These are phyloP conservation scores for Paramormyrops kingsleyae DNA, from an alignment of 2,113 vertebrate species.

Conservation along the genomic window DNA sequence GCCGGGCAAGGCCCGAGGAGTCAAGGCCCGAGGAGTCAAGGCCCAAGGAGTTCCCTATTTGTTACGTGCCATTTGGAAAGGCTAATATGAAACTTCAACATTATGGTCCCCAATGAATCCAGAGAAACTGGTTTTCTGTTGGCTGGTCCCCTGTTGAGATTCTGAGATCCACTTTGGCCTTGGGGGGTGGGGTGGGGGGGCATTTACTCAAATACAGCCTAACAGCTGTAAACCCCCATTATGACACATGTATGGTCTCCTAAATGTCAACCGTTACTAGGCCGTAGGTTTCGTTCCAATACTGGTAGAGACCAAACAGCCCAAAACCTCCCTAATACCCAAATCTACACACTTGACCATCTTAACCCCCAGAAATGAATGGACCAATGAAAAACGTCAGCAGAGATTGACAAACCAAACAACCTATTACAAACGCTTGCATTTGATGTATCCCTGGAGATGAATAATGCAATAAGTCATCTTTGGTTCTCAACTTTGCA, in stretches of 20 bases:
- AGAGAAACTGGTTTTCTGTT: not conserved
- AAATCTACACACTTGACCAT: conserved; percentile 39
- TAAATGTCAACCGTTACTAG: not conserved
- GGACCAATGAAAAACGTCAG: conserved; percentile 41
- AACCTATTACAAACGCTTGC: conserved; percentile 2
- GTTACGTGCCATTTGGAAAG: not conserved
- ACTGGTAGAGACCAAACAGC: not conserved
- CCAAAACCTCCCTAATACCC: not conserved
- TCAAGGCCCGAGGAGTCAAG: not conserved
- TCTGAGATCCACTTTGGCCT: not conserved
- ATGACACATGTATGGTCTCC: conserved; percentile 24
- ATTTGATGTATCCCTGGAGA: not conserved
- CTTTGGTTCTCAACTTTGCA: not conserved
- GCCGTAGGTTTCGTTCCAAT: not conserved
- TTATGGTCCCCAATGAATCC: not conserved
- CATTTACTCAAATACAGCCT: conserved; percentile 31
- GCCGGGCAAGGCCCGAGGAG: no score
- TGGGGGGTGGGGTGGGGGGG: conserved; percentile 13
- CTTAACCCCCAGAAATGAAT: conserved; percentile 40
- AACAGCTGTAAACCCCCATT: conserved; percentile 38
- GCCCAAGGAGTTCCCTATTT: not conserved
- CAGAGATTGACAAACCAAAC: conserved; percentile 36
- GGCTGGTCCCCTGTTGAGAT: not conserved
- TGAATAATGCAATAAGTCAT: not conserved
- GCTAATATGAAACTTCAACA: not conserved